Evolutionary conservation across 2,888 invertebrate genomes (phyloP), one percentile per base, ranked within the genome.

Genomic region (Tupiocoris notatus): DNA sequence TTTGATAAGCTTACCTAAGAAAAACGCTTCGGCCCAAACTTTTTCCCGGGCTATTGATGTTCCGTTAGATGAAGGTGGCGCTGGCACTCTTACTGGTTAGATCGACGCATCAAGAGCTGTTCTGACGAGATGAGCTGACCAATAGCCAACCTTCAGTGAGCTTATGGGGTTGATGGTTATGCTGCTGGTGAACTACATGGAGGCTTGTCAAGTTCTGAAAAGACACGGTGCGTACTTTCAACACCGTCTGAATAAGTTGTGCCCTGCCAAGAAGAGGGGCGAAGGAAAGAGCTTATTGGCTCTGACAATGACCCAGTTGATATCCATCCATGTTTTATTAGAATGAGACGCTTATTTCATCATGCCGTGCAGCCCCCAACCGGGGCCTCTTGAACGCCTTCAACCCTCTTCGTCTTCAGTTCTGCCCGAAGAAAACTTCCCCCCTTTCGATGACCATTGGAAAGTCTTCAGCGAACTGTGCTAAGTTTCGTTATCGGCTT

Each of bases 291-390:
- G 59, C 59, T 70, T 70, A 70, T 70, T 24, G 70, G 70, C 23
- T 70, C 59, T 59, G 70, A 70, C 59, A 70, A 59, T 70, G 70
- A 70, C 70, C 70, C 59, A 59, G 18, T 70, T 70, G 70, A 24
- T 23, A 59, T 58, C 59, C 70, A 70, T 70, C 59, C 70, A 70
- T 70, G 61, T 70, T 70, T 70, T 59, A 70, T 70, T 70, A 70
- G 59, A 59, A 70, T 18, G 70, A 63, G 57, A 17, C 59, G 70
- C 70, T 59, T 59, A 70, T 70, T 70, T 70, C 70, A 70, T 70
- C 70, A 70, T 39, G 22, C 70, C 24, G 23, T 17, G 16, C 59
- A 58, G 23, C 70, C 70, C 70, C 70, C 25, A 23, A 25, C 23
- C 24, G n/a, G 70, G 59, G 70, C 70, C 70, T 59, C 70, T 17